Evolutionary conservation across 2,888 invertebrate genomes (phyloP), one percentile per base, ranked within the genome.

Genomic region (Chrysodeixis includens): DNA sequence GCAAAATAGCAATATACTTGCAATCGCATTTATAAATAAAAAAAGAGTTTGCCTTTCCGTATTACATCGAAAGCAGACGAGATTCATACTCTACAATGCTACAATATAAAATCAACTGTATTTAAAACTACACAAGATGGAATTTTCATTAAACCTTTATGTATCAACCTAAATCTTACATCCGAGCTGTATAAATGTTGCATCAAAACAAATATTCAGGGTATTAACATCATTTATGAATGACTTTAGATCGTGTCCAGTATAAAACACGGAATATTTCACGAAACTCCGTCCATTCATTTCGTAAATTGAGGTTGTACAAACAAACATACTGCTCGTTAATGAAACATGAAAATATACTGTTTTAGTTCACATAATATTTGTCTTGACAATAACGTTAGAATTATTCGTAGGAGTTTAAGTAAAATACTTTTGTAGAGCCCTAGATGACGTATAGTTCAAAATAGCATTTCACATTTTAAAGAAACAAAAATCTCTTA

Each of bases 231-330:
- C 57, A 40, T 57, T 78, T 69, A 69, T 76, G 69, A 71, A 76
- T 70, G 56, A 58, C 18, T 69, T 40, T 66, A 46, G 61, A 56
- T n/a, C 44, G 55, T 54, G 56, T 63, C 16, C 54, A 65, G 66
- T 22, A 40, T 60, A 67, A 79, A 79, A 74, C 57, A 69, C 69
- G 58, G 70, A 70, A 73, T 62, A 70, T 51, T 66, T 62, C 32
- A 63, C 30, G 53, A 65, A 67, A 59, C 44, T 53, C 59, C 49
- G 58, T 68, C 51, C 71, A 72, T 73, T 77, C 52, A 71, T 65
- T 68, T 18, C 62, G 52, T 7, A 69, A 62, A 79, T 74, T 69
- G 66, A 76, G 79, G 78, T 78, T 80, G 66, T 66, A 57, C 62
- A 78, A 74, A 78, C 71, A 70, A 30, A 77, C 69, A 69, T 56